phyloP scores from a whole-genome alignment of 2,113 vertebrate genomes.

The Corythaeola cristata region DNA sequence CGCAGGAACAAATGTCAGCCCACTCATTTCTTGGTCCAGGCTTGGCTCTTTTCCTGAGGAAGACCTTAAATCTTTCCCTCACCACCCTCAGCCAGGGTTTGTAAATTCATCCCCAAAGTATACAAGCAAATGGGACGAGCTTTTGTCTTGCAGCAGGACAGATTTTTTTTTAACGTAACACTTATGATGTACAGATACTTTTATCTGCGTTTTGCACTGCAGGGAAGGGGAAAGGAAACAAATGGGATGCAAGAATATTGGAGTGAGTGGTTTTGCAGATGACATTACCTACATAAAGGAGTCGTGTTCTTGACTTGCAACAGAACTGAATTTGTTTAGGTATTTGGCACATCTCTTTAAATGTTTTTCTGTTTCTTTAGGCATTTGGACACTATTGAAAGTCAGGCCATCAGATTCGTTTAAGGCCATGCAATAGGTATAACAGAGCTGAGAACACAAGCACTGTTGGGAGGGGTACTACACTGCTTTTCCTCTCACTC shows the following conservation, averaged over 20 bases:
- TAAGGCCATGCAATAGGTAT: background rate
- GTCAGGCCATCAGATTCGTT: background rate
- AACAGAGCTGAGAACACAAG: background rate
- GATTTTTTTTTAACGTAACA: no score
- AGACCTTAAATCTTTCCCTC: background rate
- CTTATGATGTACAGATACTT: no score
- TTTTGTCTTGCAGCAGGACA: background rate
- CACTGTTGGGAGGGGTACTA: background rate
- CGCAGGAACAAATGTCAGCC: background rate
- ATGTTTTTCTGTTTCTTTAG: background rate
- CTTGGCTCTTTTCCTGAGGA: background rate
- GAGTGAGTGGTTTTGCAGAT: no score
- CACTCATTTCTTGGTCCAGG: background rate
- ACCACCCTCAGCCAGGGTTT: background rate
- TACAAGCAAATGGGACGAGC: background rate
- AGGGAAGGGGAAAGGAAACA: no score
- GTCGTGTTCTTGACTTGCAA: no score
- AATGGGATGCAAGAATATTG: no score
- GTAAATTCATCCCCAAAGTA: background rate
- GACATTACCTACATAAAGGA: no score
- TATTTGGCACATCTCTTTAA: background rate
- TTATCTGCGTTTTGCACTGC: no score
- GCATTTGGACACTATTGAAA: background rate
- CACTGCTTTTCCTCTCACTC: background rate
- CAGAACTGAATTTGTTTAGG: background rate